phyloP scores from a whole-genome alignment of 1,140 invertebrate species.

The Melanaphis sacchari region DNA sequence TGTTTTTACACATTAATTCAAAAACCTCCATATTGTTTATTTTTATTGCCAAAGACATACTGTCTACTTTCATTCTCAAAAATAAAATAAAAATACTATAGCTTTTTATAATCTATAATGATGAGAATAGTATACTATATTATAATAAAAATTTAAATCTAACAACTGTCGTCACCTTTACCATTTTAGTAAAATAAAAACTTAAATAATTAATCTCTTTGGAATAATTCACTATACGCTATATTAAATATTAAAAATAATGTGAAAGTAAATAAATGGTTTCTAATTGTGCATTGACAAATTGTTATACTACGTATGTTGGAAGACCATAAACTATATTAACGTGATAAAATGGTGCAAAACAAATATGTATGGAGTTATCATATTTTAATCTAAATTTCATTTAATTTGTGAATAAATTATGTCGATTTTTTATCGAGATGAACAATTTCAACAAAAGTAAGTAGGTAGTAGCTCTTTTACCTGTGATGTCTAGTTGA shows the following conservation, averaged over 20 bases:
- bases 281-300: not conserved
- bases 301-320: not conserved
- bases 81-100: not conserved
- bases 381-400: not conserved
- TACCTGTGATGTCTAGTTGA: not conserved
- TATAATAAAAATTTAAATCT: not conserved
- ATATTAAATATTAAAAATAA: not conserved
- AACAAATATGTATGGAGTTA: not conserved
- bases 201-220: not conserved
- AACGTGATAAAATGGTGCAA: not conserved
- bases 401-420: not conserved
- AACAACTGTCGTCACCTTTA: not conserved
- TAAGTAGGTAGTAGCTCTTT: not conserved
- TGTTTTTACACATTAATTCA: not conserved
- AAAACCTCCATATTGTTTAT: not conserved
- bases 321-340: constrained; percentile 25
- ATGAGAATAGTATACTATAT: not conserved
- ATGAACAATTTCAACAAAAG: not conserved
- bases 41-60: not conserved
- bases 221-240: not conserved
- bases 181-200: not conserved
- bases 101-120: not conserved
- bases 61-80: not conserved
- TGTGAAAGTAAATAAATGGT: not conserved
- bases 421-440: not conserved